These are phyloP conservation scores for Ophonus ardosiacus DNA, from an alignment of 2,888 invertebrate genomes.

Conservation along the genomic window DNA sequence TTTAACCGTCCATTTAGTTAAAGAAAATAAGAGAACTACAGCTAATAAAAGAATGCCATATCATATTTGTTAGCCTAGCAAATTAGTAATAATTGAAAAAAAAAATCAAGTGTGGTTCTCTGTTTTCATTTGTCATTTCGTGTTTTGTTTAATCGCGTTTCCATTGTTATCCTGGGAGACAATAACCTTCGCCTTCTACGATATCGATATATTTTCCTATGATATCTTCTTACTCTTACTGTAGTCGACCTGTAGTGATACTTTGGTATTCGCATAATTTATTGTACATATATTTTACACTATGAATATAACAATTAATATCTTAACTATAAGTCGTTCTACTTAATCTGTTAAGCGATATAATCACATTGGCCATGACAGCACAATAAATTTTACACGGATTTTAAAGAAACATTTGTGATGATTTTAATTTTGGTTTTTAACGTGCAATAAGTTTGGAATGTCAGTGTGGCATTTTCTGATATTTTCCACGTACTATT, in stretches of 20 bases:
- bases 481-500: conserved; percentile 64
- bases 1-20: conserved; percentile 43
- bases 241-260: conserved; percentile 38
- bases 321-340: conserved; percentile 48
- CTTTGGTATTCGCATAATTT: conserved; percentile 49
- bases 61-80: conserved; percentile 35
- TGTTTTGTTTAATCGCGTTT: conserved; percentile 43
- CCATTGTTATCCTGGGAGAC: conserved; percentile 47
- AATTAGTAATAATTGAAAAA: conserved; percentile 8
- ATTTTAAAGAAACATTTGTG: conserved; percentile 28
- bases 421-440: conserved; percentile 41
- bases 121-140: conserved; percentile 27
- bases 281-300: conserved; percentile 61
- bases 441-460: conserved; percentile 34
- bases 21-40: conserved; percentile 9
- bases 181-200: conserved; percentile 36
- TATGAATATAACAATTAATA: conserved; percentile 61
- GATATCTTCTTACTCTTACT: conserved; percentile 26
- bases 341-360: conserved; percentile 46
- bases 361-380: conserved; percentile 61
- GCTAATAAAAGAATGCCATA: conserved; percentile 36
- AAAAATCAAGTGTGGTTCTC: conserved; percentile 19
- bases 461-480: conserved; percentile 45
- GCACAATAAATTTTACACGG: conserved; percentile 60
- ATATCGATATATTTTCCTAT: conserved; percentile 40